A percentile compares a stretch with the other conserved stretches of the same genome.
These are phyloP conservation scores for Acholoe squamosa DNA, from an alignment of 2,888 invertebrate species.

Conservation along the genomic window DNA sequence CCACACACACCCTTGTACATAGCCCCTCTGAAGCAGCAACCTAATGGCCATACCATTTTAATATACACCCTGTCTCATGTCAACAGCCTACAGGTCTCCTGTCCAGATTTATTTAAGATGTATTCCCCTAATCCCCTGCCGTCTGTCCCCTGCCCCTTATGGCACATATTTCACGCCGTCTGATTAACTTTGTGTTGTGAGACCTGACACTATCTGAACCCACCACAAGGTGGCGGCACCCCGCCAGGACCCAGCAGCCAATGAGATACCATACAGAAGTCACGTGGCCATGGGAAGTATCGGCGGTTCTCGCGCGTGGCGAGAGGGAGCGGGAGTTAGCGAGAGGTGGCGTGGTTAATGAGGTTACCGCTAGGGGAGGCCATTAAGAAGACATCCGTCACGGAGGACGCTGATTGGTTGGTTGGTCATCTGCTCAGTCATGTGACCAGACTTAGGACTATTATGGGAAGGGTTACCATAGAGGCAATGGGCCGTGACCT, in stretches of 20 bases:
- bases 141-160: not conserved
- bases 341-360: constrained; percentile 23
- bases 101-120: not conserved
- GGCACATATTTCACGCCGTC: not conserved
- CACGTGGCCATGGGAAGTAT: not conserved
- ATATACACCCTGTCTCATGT: not conserved
- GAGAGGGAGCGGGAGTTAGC: not conserved
- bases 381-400: constrained; percentile 30
- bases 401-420: not conserved
- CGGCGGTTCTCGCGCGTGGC: constrained; percentile 38
- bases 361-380: constrained; percentile 19
- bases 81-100: not conserved
- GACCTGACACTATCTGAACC: constrained; percentile 7
- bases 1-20: not conserved
- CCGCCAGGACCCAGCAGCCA: not conserved
- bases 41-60: not conserved
- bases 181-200: not conserved
- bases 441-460: constrained; percentile 1
- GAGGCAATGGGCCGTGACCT: not conserved
- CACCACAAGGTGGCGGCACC: constrained; percentile 12
- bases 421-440: constrained; percentile 12
- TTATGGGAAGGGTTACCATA: constrained; percentile 5
- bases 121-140: constrained; percentile 3
- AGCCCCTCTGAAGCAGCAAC: not conserved
- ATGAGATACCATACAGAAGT: constrained; percentile 29